Conservation (phyloP, 2,113 vertebrate species). For the Sterrhoptilus dennistouni region DNA sequence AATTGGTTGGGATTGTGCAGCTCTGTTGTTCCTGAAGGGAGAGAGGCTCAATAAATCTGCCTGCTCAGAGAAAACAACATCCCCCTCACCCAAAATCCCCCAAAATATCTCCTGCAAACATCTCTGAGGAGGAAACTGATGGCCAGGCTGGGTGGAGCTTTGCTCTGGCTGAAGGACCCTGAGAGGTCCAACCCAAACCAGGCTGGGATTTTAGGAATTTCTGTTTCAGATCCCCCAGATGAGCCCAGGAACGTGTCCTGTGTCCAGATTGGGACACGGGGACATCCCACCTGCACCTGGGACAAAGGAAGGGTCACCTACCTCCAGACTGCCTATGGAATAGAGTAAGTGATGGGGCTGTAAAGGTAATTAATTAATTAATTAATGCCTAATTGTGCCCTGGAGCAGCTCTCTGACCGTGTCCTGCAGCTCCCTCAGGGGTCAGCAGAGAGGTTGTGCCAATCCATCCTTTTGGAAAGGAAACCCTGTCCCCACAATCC, state of each 20-base stretch:
- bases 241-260: constrained; percentile 70
- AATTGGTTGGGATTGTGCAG: background rate
- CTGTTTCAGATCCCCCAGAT: constrained; percentile 70
- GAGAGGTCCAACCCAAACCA: background rate
- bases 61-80: background rate
- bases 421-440: background rate
- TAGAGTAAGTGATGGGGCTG: constrained; percentile 50
- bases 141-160: background rate
- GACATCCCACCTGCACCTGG: constrained; percentile 69
- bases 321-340: background rate
- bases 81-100: background rate
- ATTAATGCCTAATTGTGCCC: background rate
- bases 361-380: fast-evolving
- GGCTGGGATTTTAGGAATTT: background rate
- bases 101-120: background rate
- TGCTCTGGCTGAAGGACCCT: background rate
- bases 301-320: constrained; percentile 53
- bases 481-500: background rate
- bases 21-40: fast-evolving
- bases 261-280: constrained; percentile 49
- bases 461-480: background rate
- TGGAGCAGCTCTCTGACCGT: fast-evolving
- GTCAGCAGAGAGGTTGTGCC: no score
- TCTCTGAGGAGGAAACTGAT: fast-evolving
- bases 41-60: background rate